phyloP scores from a whole-genome alignment of 2,888 invertebrate species.

The Lasius platythorax region DNA sequence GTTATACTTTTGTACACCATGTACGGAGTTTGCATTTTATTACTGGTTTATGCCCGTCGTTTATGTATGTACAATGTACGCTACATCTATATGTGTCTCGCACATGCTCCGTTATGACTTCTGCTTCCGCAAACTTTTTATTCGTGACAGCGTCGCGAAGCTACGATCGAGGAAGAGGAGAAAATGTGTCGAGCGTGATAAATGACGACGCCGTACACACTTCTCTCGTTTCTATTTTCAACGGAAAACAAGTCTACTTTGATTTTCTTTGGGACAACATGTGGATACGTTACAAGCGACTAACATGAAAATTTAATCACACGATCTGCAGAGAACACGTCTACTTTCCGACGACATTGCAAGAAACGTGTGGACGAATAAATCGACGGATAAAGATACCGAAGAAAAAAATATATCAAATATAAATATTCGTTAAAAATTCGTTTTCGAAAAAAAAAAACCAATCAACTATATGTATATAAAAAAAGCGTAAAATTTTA shows the following conservation, averaged over 20 bases:
- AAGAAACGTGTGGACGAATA: too few species aligned
- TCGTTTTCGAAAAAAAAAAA: background rate
- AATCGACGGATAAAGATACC: too few species aligned
- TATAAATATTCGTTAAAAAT: background rate
- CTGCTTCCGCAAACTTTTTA: conserved; percentile 32
- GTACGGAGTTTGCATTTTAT: conserved; percentile 23
- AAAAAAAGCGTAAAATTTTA: background rate
- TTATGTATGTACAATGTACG: conserved; percentile 34
- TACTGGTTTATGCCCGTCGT: conserved; percentile 6
- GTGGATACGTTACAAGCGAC: background rate
- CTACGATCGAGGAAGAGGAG: background rate
- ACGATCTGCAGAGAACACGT: background rate
- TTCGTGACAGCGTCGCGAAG: conserved; percentile 12
- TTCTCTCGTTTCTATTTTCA: conserved; percentile 1
- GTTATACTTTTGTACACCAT: conserved; percentile 21
- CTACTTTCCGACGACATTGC: background rate
- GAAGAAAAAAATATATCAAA: too few species aligned
- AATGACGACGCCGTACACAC: conserved; percentile 6
- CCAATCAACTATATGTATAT: background rate
- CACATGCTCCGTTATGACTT: conserved; percentile 38
- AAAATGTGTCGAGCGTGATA: conserved; percentile 4
- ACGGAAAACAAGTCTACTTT: background rate
- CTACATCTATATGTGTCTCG: conserved; percentile 3
- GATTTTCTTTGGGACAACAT: background rate
- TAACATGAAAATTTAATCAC: background rate